These are phyloP conservation scores for Notothenia coriiceps DNA, from an alignment of 2,113 vertebrate genomes.

Conservation along the genomic window DNA sequence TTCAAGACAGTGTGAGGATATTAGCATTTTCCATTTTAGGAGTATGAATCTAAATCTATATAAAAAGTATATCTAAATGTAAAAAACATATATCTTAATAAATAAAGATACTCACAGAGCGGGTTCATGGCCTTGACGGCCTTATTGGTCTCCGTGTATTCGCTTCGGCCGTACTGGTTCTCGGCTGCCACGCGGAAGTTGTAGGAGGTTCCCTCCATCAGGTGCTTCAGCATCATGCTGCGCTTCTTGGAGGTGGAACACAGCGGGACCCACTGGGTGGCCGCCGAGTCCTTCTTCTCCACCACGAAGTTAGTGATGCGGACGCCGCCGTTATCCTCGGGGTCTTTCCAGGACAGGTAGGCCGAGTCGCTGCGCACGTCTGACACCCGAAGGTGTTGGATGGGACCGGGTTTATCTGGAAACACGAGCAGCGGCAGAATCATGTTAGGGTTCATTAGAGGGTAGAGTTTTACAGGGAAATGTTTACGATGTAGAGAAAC, in stretches of 20 bases:
- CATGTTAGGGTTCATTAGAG: not conserved
- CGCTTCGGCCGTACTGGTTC: conserved; percentile 95
- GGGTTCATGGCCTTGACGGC: conserved; percentile 97
- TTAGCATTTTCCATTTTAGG: no score
- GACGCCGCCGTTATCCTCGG: conserved; percentile 93
- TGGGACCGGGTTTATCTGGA: conserved; percentile 95
- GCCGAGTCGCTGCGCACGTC: conserved; percentile 96
- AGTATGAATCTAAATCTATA: no score
- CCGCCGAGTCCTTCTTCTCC: conserved; percentile 94
- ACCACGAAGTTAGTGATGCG: conserved; percentile 97
- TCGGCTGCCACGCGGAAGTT: conserved; percentile 96
- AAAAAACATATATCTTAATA: no score
- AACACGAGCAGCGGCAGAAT: not conserved
- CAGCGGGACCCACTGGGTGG: conserved; percentile 92
- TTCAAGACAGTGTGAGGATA: no score
- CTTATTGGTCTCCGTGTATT: conserved; percentile 90
- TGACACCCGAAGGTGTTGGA: conserved; percentile 92
- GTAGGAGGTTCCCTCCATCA: conserved; percentile 94
- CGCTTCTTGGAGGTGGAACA: conserved; percentile 97
- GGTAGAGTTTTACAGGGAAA: no score
- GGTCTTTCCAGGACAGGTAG: conserved; percentile 98
- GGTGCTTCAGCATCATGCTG: conserved; percentile 92
- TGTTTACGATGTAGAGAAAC: no score
- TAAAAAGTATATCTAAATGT: no score
- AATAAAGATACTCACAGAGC: conserved; percentile 88